Evolutionary conservation across 2,113 vertebrate genomes (phyloP).

Genomic region (Chaetops frenatus): DNA sequence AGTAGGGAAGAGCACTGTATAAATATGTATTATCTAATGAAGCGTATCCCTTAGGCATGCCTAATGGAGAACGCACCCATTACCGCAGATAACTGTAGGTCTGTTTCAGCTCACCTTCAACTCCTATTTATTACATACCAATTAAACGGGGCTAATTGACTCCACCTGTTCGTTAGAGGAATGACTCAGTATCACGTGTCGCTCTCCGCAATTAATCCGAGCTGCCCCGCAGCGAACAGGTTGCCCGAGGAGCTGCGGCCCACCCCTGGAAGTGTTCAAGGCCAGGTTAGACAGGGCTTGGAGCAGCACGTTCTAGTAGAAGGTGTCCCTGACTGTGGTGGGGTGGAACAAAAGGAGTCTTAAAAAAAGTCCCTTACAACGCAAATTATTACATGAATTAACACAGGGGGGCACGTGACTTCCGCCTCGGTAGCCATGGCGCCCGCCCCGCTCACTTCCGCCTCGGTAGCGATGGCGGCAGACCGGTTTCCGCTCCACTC

Average conservation of each 20-base stretch:
- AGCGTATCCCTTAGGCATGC: rapidly evolving
- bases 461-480: neutral
- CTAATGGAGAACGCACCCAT: rapidly evolving
- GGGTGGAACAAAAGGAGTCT: rapidly evolving
- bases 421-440: neutral
- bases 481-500: rapidly evolving
- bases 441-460: rapidly evolving
- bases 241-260: neutral
- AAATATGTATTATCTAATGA: neutral
- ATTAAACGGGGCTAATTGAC: neutral
- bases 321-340: rapidly evolving
- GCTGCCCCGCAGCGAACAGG: neutral
- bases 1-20: neutral
- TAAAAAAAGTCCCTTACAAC: neutral
- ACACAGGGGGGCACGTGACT: rapidly evolving
- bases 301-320: neutral
- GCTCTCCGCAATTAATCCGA: neutral
- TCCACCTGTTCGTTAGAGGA: neutral
- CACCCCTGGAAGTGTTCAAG: neutral
- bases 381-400: neutral
- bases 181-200: neutral
- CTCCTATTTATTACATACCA: neutral
- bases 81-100: rapidly evolving
- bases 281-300: too few relatives aligned
- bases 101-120: neutral